Evolutionary conservation across 2,888 invertebrate species (phyloP), one percentile per base, ranked within the genome.

Genomic region (Aromia moschata): DNA sequence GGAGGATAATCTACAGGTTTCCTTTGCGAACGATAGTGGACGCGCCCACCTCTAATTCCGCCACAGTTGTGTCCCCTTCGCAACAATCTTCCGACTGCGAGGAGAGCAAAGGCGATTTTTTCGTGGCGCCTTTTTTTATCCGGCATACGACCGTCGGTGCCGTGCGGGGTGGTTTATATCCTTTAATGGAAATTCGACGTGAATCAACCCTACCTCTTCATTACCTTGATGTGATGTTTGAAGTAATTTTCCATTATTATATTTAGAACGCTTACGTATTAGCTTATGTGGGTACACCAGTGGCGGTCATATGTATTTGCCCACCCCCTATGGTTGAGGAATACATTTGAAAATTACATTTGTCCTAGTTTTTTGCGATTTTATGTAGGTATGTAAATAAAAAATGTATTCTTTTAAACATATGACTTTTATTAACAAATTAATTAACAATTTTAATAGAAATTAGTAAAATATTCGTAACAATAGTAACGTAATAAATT

Each of bases 221-320:
- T 25, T 38, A 49, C 49, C 49, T 49, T 49, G 38, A 49, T 38
- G 38, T 49, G 2, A 14, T 18, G 17, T 33, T 47, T n/a, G 36
- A 16, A 18, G 49, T 49, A 49, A 49, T 25, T 49, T 49, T 49
- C 38, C 49, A 30, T 49, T 49, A 49, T 49, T 55, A 55, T 55
- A 44, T 55, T 55, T 55, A 55, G 45, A 55, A 36, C 45, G 55
- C 36, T 55, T 55, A 55, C 55, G 55, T 55, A 37, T 45, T 18
- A 36, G 55, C 36, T 55, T 55, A 55, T 45, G 55, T 55, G 45
- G 46, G 41, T 9, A 18, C n/a, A n/a, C n/a, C n/a, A n/a, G n/a
- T n/a, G n/a, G n/a, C n/a, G n/a, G n/a, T n/a, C n/a, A n/a, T n/a
- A n/a, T n/a, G n/a, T n/a, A n/a, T n/a, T n/a, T n/a, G n/a, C n/a